These are phyloP conservation scores for Cephalopachus bancanus DNA, from an alignment of 2,797 vertebrate species.

Conservation along the genomic window DNA sequence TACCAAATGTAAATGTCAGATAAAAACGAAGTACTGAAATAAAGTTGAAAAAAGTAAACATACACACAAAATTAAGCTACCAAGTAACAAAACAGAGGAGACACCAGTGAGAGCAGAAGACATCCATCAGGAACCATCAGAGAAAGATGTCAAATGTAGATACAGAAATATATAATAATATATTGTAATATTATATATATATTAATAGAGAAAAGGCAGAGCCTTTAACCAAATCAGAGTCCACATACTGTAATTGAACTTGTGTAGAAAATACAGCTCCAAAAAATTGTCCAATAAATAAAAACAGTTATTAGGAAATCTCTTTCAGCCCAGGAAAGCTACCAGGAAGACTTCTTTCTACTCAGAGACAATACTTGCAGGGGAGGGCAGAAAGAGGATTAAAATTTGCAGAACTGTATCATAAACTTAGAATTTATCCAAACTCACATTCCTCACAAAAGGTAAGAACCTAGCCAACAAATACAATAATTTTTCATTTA, in stretches of 20 bases:
- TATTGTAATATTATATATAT: too few species aligned
- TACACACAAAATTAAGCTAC: background rate
- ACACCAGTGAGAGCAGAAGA: background rate
- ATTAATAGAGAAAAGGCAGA: background rate
- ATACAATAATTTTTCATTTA: background rate
- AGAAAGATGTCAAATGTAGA: background rate
- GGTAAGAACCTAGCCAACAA: background rate
- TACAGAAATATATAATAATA: too few species aligned
- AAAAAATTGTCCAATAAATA: background rate
- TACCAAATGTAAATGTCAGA: background rate
- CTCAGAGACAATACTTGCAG: background rate
- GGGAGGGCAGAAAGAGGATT: background rate
- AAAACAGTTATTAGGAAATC: background rate
- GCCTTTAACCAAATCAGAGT: rapidly evolving
- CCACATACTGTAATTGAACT: background rate
- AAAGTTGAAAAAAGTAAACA: background rate
- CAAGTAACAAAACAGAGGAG: background rate
- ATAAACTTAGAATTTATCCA: background rate
- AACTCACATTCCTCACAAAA: background rate
- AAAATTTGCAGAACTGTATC: background rate
- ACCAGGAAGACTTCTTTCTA: rapidly evolving
- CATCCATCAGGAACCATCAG: background rate
- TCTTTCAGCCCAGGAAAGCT: background rate
- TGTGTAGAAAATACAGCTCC: background rate
- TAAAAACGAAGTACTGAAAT: background rate